Evolutionary conservation across 2,888 invertebrate species (phyloP).

Genomic region (Leuctra nigra): DNA sequence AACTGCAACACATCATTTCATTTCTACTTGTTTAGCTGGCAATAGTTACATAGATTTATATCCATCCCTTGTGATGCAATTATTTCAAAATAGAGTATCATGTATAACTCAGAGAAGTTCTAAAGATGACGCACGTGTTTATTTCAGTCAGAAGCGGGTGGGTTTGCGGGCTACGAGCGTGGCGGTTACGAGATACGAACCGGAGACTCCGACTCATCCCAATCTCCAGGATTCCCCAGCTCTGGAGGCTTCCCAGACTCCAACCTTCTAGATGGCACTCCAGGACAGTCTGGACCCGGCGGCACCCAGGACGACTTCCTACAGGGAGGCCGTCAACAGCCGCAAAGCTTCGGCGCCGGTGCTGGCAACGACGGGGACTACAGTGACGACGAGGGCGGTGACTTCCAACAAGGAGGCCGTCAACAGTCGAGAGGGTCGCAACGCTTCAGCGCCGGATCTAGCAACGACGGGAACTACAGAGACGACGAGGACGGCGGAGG

Average conservation of each 20-base stretch:
- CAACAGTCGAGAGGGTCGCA: background rate
- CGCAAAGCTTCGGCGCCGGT: too few species aligned
- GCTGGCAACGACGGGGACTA: background rate
- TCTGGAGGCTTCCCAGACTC: too few species aligned
- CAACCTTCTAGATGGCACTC: background rate
- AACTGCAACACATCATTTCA: too few species aligned
- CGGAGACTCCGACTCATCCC: background rate
- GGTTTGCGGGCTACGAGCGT: slow-evolving; percentile 7
- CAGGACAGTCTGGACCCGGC: background rate
- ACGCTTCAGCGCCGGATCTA: background rate
- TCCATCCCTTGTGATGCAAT: too few species aligned
- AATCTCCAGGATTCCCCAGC: too few species aligned
- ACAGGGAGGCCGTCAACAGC: too few species aligned
- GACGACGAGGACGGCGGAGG: background rate
- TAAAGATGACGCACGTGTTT: background rate
- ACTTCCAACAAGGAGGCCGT: background rate
- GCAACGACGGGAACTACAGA: background rate
- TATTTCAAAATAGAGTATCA: too few species aligned
- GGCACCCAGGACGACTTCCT: background rate
- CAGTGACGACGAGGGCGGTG: background rate
- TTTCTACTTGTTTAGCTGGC: too few species aligned
- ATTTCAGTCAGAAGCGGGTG: background rate
- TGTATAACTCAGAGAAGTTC: too few species aligned
- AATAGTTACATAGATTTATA: too few species aligned
- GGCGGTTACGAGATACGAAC: slow-evolving; percentile 8